Percentiles rank a stretch among this genome's conserved stretches.
Conservation (phyloP, 2,888 invertebrate species). For the Alitta virens region DNA sequence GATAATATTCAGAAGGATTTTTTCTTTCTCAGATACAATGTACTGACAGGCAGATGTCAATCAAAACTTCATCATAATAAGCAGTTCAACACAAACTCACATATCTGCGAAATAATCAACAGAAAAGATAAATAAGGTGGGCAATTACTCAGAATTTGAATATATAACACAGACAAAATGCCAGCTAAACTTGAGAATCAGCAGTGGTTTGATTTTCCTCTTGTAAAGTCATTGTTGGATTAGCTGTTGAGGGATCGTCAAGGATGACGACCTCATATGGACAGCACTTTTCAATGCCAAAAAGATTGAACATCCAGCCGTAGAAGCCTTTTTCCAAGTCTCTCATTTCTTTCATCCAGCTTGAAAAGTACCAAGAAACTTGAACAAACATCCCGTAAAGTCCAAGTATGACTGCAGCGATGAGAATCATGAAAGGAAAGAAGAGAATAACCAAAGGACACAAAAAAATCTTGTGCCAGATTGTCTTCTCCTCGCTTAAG, state of each 20-base stretch:
- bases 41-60: too few species aligned
- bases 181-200: too few species aligned
- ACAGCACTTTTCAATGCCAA: slow-evolving; percentile 71
- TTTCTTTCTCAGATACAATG: too few species aligned
- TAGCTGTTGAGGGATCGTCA: slow-evolving; percentile 19
- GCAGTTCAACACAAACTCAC: too few species aligned
- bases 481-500: slow-evolving; percentile 68
- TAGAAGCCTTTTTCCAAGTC: slow-evolving; percentile 79
- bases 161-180: too few species aligned
- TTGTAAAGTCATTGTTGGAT: background rate
- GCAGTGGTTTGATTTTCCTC: too few species aligned
- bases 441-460: slow-evolving; percentile 69
- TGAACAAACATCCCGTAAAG: slow-evolving; percentile 70
- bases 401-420: slow-evolving; percentile 68
- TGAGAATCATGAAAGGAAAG: slow-evolving; percentile 70
- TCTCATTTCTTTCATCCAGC: slow-evolving; percentile 71
- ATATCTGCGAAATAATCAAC: too few species aligned
- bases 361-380: slow-evolving; percentile 68
- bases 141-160: too few species aligned
- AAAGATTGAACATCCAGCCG: slow-evolving; percentile 71
- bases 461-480: slow-evolving; percentile 65
- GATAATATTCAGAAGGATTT: too few species aligned
- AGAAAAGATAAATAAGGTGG: too few species aligned
- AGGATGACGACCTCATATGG: slow-evolving; percentile 71
- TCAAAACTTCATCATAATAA: too few species aligned